phyloP scores from a whole-genome alignment of 2,888 invertebrate genomes.

The Lasius fuliginosus region DNA sequence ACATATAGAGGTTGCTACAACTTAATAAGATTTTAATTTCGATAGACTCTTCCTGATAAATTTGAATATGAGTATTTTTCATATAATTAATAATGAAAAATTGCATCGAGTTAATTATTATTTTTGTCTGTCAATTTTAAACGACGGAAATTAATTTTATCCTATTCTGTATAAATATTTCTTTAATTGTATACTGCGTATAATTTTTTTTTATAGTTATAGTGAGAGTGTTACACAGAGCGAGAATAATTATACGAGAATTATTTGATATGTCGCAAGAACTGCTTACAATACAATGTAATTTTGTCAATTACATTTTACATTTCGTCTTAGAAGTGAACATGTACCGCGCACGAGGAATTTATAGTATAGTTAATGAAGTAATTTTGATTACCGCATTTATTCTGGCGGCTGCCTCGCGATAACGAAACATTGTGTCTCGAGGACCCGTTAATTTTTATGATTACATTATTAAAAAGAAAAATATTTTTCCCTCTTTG shows the following conservation, averaged over 20 bases:
- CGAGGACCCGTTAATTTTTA: background rate
- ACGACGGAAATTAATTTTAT: background rate
- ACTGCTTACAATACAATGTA: background rate
- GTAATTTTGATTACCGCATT: background rate
- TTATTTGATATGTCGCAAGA: background rate
- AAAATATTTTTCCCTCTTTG: constrained; percentile 42
- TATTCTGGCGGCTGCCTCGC: background rate
- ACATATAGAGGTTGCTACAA: background rate
- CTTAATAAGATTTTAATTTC: background rate
- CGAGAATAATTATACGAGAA: background rate
- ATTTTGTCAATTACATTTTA: background rate
- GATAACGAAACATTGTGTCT: background rate
- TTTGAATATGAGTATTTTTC: background rate
- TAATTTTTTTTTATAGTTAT: background rate
- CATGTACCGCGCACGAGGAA: background rate
- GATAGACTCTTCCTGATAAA: background rate
- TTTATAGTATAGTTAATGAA: constrained; percentile 5
- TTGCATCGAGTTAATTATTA: background rate
- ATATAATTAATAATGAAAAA: background rate
- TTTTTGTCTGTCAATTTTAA: background rate
- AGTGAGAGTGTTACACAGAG: background rate
- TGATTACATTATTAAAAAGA: background rate
- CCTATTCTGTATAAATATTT: background rate
- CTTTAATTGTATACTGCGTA: background rate
- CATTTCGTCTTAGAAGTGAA: background rate